phyloP scores from a whole-genome alignment of 2,113 vertebrate species.

The Otus sunia region DNA sequence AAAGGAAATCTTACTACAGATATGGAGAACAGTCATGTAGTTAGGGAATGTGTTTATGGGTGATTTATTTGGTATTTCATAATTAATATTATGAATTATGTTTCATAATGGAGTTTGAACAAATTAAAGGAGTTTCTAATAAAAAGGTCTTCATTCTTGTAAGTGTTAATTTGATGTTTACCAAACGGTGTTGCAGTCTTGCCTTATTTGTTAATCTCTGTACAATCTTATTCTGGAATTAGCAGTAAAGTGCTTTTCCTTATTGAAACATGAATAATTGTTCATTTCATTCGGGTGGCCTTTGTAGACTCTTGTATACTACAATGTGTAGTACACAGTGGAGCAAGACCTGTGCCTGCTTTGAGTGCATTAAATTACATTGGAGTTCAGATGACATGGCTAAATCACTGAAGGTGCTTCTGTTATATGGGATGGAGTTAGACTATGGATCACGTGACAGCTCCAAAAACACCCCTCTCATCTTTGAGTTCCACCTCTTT shows the following conservation, averaged over 20 bases:
- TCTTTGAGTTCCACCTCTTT: neutral
- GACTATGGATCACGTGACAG: neutral
- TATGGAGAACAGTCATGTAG: neutral
- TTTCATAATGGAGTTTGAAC: neutral
- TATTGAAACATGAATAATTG: neutral
- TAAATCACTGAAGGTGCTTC: neutral
- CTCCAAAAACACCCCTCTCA: neutral
- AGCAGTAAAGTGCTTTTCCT: neutral
- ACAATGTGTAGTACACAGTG: accelerated
- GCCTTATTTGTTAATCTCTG: neutral
- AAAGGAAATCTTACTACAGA: neutral
- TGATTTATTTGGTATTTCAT: neutral
- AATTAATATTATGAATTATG: neutral
- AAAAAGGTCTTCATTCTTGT: neutral
- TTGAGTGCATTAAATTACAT: neutral
- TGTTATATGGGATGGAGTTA: neutral
- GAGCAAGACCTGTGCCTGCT: neutral
- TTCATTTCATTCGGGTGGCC: neutral
- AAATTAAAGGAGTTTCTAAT: neutral
- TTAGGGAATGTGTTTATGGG: neutral
- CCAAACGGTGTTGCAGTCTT: neutral
- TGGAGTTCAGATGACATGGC: neutral
- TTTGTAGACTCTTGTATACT: neutral
- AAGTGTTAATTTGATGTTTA: neutral
- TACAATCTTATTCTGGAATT: neutral